Conservation (phyloP, 2,888 invertebrate species). For the Rhopalosiphum nymphaeae region DNA sequence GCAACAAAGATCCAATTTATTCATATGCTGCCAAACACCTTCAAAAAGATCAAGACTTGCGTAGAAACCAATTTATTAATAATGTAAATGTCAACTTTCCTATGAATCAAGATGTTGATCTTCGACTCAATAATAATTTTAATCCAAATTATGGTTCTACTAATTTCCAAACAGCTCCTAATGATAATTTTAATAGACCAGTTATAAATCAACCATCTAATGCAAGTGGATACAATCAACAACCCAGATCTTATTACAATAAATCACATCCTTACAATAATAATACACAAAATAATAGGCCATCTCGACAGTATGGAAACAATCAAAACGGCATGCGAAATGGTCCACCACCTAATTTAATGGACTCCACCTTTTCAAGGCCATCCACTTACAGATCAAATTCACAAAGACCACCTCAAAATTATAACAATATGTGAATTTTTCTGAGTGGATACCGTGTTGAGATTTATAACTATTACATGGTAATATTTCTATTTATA, state of each 20-base stretch:
- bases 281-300: conserved; percentile 44
- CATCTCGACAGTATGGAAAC: conserved; percentile 55
- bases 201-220: conserved; percentile 41
- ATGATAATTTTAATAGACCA: conserved; percentile 57
- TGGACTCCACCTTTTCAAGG: conserved; percentile 55
- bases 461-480: conserved; percentile 10
- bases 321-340: conserved; percentile 56
- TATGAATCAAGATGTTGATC: conserved; percentile 54
- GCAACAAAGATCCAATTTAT: conserved; percentile 59
- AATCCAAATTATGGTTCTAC: conserved; percentile 50
- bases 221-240: conserved; percentile 45
- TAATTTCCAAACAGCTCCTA: conserved; percentile 55
- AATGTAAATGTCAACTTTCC: conserved; percentile 45
- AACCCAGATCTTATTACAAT: conserved; percentile 49
- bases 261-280: conserved; percentile 63
- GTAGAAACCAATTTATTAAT: conserved; percentile 54
- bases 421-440: conserved; percentile 60
- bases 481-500: conserved; percentile 41
- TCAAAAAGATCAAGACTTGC: conserved; percentile 61
- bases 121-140: conserved; percentile 54
- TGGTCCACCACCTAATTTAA: conserved; percentile 58
- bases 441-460: conserved; percentile 18
- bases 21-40: conserved; percentile 51
- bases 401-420: conserved; percentile 59
- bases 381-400: conserved; percentile 60